Evolutionary conservation across 1,140 invertebrate genomes (phyloP).

Genomic region (Trichomalopsis sarcophagae): DNA sequence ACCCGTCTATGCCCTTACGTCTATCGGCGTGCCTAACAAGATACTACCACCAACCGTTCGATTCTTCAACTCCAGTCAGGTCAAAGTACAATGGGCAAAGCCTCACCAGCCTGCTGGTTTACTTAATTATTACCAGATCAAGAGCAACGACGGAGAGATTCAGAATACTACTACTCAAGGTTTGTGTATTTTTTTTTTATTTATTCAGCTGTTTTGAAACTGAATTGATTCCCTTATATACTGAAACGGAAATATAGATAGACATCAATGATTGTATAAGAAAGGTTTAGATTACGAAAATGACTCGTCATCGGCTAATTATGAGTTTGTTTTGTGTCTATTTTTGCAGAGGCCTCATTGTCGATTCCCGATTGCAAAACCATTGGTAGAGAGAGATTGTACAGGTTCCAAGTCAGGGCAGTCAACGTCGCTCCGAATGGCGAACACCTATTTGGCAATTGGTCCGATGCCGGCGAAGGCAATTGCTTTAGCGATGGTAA

Average conservation of each 20-base stretch:
- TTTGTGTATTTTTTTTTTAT: slow-evolving; percentile 47
- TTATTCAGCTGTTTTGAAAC: background rate
- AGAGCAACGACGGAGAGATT: slow-evolving; percentile 61
- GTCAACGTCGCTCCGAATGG: slow-evolving; percentile 68
- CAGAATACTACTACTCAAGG: slow-evolving; percentile 64
- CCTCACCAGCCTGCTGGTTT: slow-evolving; percentile 80
- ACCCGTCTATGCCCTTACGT: slow-evolving; percentile 74
- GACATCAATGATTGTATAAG: too few relatives aligned
- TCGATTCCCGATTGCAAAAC: slow-evolving; percentile 69
- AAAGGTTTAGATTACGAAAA: too few relatives aligned
- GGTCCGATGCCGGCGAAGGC: slow-evolving; percentile 71
- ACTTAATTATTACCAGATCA: slow-evolving; percentile 77
- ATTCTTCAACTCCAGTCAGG: slow-evolving; percentile 72
- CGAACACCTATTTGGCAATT: slow-evolving; percentile 67
- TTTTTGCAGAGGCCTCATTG: slow-evolving; percentile 63
- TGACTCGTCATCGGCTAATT: background rate
- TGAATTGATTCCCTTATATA: too few relatives aligned
- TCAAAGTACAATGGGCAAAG: slow-evolving; percentile 76
- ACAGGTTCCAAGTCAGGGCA: slow-evolving; percentile 70
- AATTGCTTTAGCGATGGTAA: slow-evolving; percentile 71
- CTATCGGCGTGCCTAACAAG: slow-evolving; percentile 78
- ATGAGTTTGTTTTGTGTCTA: background rate
- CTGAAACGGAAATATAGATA: too few relatives aligned
- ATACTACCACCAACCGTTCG: slow-evolving; percentile 73
- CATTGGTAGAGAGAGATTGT: slow-evolving; percentile 61